These are phyloP conservation scores for Panurus biarmicus DNA, from an alignment of 2,113 vertebrate genomes.

Conservation along the genomic window DNA sequence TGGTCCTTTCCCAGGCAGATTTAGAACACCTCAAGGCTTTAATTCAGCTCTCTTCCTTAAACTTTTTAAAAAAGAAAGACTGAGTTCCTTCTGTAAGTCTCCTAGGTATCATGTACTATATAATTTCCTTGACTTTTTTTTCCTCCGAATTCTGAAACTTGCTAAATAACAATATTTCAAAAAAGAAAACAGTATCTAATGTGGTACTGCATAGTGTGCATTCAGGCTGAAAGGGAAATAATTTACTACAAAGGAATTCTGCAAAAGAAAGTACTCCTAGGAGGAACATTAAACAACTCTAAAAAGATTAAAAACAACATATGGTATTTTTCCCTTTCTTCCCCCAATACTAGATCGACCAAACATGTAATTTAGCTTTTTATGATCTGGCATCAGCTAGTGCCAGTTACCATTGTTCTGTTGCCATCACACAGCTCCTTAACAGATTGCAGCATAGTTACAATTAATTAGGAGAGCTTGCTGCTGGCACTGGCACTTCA, in stretches of 20 bases:
- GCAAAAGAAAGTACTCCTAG: background rate
- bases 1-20: background rate
- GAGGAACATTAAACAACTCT: background rate
- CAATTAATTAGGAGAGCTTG: constrained; percentile 32
- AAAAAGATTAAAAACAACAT: constrained; percentile 36
- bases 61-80: background rate
- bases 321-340: constrained; percentile 8
- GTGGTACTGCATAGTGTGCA: background rate
- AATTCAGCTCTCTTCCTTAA: background rate
- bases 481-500: background rate
- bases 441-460: constrained; percentile 18
- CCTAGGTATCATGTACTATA: background rate
- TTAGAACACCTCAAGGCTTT: background rate
- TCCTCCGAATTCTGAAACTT: background rate
- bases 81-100: background rate
- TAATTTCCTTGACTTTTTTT: background rate
- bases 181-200: background rate
- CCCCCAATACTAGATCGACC: background rate
- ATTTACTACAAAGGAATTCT: background rate
- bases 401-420: constrained; percentile 16
- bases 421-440: background rate
- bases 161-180: background rate
- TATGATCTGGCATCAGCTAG: background rate
- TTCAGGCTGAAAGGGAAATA: background rate
- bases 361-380: background rate